Percentiles rank a stretch among this genome's conserved stretches.
Evolutionary conservation across 2,113 vertebrate species (phyloP).

Genomic region (Salvelinus fontinalis): DNA sequence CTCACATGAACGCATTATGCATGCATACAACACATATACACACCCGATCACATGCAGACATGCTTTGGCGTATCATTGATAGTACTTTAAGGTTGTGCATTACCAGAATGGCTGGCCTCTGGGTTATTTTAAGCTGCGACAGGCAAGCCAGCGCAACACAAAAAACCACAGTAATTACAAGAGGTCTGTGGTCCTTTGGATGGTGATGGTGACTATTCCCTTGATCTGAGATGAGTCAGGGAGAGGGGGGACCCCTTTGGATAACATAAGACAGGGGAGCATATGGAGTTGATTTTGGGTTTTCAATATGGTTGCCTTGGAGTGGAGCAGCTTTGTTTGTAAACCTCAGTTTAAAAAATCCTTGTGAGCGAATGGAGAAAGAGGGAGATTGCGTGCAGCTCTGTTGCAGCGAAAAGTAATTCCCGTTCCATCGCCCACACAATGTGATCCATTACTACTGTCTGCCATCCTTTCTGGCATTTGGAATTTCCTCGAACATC

Average conservation of each 20-base stretch:
- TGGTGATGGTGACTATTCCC: conserved; percentile 49
- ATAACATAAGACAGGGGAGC: conserved; percentile 66
- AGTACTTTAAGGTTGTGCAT: conserved; percentile 57
- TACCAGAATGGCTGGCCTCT: conserved; percentile 47
- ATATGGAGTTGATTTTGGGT: conserved; percentile 74
- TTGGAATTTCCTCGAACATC: background rate
- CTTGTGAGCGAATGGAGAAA: conserved; percentile 44
- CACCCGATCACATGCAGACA: background rate
- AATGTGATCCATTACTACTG: conserved; percentile 39
- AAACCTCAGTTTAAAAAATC: conserved; percentile 43
- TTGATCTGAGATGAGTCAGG: conserved; percentile 69
- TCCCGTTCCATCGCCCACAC: conserved; percentile 42
- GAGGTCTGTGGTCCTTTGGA: conserved; percentile 61
- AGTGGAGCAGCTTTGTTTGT: conserved; percentile 44
- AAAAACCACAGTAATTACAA: conserved; percentile 76
- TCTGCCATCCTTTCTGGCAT: conserved; percentile 18
- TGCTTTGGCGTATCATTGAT: conserved; percentile 65
- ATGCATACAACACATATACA: background rate
- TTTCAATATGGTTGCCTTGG: conserved; percentile 46
- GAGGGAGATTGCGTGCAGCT: conserved; percentile 42
- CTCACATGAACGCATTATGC: background rate
- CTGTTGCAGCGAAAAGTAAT: conserved; percentile 25
- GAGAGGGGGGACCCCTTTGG: conserved; percentile 47
- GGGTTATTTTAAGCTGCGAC: conserved; percentile 66
- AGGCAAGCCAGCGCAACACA: conserved; percentile 58